Evolutionary conservation across 2,888 invertebrate genomes (phyloP).

Genomic region (Conops quadrifasciatus): DNA sequence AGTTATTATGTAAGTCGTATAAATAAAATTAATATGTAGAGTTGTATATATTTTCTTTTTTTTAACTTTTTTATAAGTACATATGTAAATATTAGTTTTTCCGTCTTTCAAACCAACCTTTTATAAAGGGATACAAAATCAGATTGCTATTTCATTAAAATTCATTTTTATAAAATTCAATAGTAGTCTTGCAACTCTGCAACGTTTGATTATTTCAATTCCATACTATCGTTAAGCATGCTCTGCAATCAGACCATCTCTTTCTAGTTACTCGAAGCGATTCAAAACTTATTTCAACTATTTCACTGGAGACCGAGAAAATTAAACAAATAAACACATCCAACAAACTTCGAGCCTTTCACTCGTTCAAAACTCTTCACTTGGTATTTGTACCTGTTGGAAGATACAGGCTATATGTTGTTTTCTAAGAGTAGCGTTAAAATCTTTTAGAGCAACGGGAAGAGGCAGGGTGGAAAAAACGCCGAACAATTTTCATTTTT

Average conservation of each 20-base stretch:
- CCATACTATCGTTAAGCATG: background rate
- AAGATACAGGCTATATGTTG: conserved; percentile 25
- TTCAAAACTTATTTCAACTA: background rate
- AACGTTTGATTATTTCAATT: conserved; percentile 19
- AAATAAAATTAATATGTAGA: too few relatives aligned
- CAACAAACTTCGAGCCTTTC: conserved; percentile 4
- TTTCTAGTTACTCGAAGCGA: background rate
- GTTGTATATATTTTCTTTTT: too few relatives aligned
- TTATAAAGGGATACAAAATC: too few relatives aligned
- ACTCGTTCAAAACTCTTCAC: background rate
- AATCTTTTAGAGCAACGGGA: conserved; percentile 9
- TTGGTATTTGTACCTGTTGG: conserved; percentile 1
- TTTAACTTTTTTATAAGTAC: too few relatives aligned
- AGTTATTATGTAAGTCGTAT: too few relatives aligned
- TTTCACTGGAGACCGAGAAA: conserved; percentile 5
- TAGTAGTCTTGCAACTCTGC: background rate
- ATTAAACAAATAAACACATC: conserved; percentile 37
- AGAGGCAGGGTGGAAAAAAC: conserved; percentile 34
- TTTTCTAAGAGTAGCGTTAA: conserved; percentile 13
- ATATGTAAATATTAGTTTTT: too few relatives aligned
- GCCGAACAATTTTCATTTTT: conserved; percentile 41
- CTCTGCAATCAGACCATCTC: conserved; percentile 2
- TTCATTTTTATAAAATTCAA: too few relatives aligned
- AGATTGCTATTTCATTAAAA: too few relatives aligned
- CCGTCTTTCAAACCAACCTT: too few relatives aligned